These are phyloP conservation scores for Synergus gifuensis DNA, from an alignment of 2,888 invertebrate genomes.

Conservation along the genomic window DNA sequence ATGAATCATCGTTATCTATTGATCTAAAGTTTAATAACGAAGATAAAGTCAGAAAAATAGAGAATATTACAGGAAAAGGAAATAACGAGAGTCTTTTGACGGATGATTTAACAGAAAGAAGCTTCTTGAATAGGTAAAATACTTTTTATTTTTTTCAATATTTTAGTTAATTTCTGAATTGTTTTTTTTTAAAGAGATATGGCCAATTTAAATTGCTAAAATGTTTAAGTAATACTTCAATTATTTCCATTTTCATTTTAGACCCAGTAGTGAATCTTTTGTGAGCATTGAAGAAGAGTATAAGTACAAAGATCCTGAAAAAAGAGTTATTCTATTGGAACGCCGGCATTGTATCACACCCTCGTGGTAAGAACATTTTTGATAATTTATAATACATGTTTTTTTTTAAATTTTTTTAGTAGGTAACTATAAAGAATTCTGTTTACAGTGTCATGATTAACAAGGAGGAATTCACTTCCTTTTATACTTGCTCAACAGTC, in stretches of 20 bases:
- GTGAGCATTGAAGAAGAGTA: slow-evolving; percentile 86
- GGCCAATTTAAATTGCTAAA: too few species aligned
- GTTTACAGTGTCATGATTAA: slow-evolving; percentile 43
- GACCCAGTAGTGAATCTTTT: slow-evolving; percentile 71
- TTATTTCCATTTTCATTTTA: slow-evolving; percentile 28
- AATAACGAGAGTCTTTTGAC: slow-evolving; percentile 19
- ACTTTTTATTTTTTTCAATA: slow-evolving; percentile 4
- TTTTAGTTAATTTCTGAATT: too few species aligned
- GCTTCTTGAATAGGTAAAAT: slow-evolving; percentile 4
- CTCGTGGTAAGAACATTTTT: slow-evolving; percentile 18
- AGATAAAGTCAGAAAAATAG: not conserved
- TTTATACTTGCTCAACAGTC: slow-evolving; percentile 49
- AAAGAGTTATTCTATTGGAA: slow-evolving; percentile 85
- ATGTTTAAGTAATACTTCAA: not conserved
- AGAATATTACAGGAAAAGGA: not conserved
- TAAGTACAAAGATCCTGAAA: slow-evolving; percentile 86
- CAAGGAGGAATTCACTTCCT: slow-evolving; percentile 45
- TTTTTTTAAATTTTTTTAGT: not conserved
- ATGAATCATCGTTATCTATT: not conserved
- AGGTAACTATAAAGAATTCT: not conserved
- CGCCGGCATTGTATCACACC: slow-evolving; percentile 80
- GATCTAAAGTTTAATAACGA: not conserved
- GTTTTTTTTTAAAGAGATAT: too few species aligned
- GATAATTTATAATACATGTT: too few species aligned
- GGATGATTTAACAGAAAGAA: slow-evolving; percentile 16